phyloP scores from a whole-genome alignment of 2,797 vertebrate genomes.

The Myotis findleyi region DNA sequence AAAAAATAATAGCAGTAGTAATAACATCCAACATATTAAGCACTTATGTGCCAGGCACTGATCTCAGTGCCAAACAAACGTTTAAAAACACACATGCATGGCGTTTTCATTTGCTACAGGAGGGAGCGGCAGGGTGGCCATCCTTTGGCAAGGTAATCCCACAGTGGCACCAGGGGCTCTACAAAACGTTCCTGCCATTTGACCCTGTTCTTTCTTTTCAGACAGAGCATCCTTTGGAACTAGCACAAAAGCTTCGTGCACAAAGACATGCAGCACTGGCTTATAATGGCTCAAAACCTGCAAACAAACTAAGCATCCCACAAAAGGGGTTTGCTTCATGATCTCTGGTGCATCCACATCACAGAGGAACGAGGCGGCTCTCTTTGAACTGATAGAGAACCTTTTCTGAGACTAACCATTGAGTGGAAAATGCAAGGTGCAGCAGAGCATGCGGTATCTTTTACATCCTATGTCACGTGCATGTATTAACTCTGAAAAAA shows the following conservation, averaged over 20 bases:
- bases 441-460: not conserved
- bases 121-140: accelerated
- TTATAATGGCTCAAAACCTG: not conserved
- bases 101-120: not conserved
- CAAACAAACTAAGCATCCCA: not conserved
- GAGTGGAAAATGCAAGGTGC: not conserved
- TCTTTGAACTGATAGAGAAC: not conserved
- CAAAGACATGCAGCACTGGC: not conserved
- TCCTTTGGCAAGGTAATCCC: not conserved
- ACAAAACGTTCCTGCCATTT: not conserved
- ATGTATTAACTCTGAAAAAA: not conserved
- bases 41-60: not conserved
- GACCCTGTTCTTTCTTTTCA: not conserved
- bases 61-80: not conserved
- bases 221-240: not conserved
- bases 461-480: not conserved
- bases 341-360: not conserved
- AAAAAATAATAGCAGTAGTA: not conserved
- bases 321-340: not conserved
- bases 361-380: not conserved
- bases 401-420: not conserved
- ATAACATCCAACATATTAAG: not conserved
- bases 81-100: not conserved
- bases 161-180: not conserved
- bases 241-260: not conserved